Evolutionary conservation across 2,888 invertebrate species (phyloP).

Genomic region (Amiota minor): DNA sequence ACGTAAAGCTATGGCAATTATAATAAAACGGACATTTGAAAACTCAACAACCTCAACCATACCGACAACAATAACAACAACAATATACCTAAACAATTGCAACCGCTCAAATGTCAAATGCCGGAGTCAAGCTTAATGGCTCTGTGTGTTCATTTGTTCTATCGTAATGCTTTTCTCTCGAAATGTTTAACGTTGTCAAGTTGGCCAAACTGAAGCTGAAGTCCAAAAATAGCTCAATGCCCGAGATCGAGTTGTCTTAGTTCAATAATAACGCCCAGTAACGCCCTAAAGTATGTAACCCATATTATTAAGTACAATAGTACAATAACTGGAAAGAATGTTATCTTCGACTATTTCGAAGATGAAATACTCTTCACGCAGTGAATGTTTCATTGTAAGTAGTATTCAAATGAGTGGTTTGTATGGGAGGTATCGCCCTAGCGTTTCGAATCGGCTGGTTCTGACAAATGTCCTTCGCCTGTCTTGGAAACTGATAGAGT

Average conservation of each 20-base stretch:
- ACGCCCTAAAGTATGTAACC: neutral
- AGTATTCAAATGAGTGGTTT: no score
- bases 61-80: neutral
- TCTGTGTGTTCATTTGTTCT: neutral
- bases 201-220: neutral
- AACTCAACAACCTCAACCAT: neutral
- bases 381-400: no score
- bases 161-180: no score
- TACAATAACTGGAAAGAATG: neutral
- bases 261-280: neutral
- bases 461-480: no score
- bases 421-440: no score
- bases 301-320: neutral
- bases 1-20: neutral
- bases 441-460: no score
- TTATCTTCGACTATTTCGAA: no score
- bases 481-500: no score
- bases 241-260: neutral
- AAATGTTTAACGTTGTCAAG: neutral
- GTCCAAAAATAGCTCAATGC: neutral
- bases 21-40: neutral
- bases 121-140: conserved; percentile 5
- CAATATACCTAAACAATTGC: neutral
- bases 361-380: no score
- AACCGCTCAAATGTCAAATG: neutral